Conservation (phyloP, 2,113 vertebrate genomes). For the Muscicapa adusta region DNA sequence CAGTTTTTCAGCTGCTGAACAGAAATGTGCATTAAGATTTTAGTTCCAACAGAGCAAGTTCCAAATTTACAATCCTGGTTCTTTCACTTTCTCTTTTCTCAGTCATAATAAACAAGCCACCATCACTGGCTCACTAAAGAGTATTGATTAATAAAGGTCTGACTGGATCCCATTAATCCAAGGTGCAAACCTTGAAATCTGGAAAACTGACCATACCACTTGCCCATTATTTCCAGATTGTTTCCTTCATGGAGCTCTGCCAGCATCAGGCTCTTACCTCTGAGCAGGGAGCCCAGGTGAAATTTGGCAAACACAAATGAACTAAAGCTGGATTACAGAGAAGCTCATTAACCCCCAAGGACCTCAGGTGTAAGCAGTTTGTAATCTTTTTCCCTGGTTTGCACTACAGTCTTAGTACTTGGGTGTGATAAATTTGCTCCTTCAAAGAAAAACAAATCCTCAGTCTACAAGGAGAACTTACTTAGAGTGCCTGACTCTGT, state of each 20-base stretch:
- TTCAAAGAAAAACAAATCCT: conserved; percentile 1
- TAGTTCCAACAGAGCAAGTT: not conserved
- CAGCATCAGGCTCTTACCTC: not conserved
- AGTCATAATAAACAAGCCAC: not conserved
- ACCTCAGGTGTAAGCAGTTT: conserved; percentile 1
- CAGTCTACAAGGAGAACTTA: not conserved
- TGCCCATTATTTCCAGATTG: not conserved
- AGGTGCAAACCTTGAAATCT: not conserved
- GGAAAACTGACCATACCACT: not conserved
- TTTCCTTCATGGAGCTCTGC: not conserved
- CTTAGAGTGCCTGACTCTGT: not conserved
- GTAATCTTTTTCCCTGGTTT: conserved; percentile 25
- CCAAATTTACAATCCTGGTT: not conserved
- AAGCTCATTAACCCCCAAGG: not conserved
- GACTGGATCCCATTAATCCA: not conserved
- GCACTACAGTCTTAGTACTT: conserved; percentile 10
- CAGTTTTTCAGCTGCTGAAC: not conserved
- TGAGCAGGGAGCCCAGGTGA: not conserved
- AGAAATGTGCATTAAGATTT: not conserved
- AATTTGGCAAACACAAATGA: not conserved
- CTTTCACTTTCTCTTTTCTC: not conserved
- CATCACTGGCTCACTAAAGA: not conserved
- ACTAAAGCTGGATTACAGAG: conserved; percentile 43
- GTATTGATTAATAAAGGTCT: not conserved
- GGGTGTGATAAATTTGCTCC: not conserved